These are phyloP conservation scores for Octopus sinensis DNA, from an alignment of 1,140 invertebrate species.

Conservation along the genomic window DNA sequence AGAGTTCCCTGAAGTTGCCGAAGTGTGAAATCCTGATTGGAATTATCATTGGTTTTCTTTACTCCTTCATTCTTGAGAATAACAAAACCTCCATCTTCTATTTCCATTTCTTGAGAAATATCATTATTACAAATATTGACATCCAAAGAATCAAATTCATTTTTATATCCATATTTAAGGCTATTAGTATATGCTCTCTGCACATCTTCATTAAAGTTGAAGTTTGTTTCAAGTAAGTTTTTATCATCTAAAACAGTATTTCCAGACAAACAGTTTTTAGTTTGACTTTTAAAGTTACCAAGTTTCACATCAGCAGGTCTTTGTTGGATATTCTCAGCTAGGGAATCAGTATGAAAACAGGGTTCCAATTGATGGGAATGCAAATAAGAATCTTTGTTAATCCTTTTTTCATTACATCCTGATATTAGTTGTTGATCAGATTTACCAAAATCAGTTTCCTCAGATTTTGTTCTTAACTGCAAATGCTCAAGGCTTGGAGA, in stretches of 20 bases:
- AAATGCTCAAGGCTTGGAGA: background rate
- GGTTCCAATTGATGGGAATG: background rate
- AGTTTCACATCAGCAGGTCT: background rate
- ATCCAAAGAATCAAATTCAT: background rate
- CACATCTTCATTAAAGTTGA: background rate
- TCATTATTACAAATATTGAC: background rate
- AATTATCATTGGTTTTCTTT: background rate
- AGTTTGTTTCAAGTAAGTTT: background rate
- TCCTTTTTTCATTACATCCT: background rate
- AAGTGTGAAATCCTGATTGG: background rate
- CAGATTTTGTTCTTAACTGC: background rate
- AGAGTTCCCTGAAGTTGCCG: conserved; percentile 6
- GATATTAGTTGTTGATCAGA: background rate
- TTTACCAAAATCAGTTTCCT: background rate
- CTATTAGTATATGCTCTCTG: background rate
- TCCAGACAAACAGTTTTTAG: background rate
- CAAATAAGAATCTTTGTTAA: background rate
- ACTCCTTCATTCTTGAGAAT: background rate
- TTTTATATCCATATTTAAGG: background rate
- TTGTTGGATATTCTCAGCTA: background rate
- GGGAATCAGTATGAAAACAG: background rate
- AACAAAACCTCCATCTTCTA: background rate
- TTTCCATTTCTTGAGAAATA: background rate
- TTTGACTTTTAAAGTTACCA: background rate
- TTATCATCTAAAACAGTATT: background rate